These are phyloP conservation scores for Aphidius colemani DNA, from an alignment of 2,888 invertebrate genomes.

Conservation along the genomic window DNA sequence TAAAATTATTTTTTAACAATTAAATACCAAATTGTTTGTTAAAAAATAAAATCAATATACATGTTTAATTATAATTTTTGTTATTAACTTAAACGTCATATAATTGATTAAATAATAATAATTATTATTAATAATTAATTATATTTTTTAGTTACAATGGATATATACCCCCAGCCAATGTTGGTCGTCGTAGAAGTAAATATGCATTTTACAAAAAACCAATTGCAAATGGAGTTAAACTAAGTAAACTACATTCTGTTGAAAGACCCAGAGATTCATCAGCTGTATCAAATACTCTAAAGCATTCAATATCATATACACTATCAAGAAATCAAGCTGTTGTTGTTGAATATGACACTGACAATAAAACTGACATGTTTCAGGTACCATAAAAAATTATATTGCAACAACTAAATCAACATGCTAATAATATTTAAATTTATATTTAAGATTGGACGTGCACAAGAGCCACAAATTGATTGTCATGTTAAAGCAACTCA, in stretches of 20 bases:
- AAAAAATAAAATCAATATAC: too few relatives aligned
- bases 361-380: constrained; percentile 98
- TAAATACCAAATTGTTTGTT: not conserved
- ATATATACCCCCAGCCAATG: constrained; percentile 88
- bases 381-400: constrained; percentile 71
- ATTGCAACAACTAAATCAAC: not conserved
- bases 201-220: constrained; percentile 86
- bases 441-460: constrained; percentile 86
- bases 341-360: constrained; percentile 96
- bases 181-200: constrained; percentile 93
- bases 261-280: constrained; percentile 94
- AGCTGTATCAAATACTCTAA: constrained; percentile 90
- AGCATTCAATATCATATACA: constrained; percentile 97
- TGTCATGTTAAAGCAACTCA: constrained; percentile 99
- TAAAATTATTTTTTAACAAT: not conserved
- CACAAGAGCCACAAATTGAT: constrained; percentile 97
- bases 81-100: constrained; percentile 40
- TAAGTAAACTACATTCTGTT: constrained; percentile 93
- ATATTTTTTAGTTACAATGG: constrained; percentile 82
- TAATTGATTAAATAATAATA: too few relatives aligned
- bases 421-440: not conserved
- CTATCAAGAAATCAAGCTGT: constrained; percentile 95
- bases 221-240: constrained; percentile 89
- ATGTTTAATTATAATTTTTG: not conserved
- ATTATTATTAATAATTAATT: too few relatives aligned